Conservation (phyloP, 2,797 vertebrate species). For the Holocentrus rufus region DNA sequence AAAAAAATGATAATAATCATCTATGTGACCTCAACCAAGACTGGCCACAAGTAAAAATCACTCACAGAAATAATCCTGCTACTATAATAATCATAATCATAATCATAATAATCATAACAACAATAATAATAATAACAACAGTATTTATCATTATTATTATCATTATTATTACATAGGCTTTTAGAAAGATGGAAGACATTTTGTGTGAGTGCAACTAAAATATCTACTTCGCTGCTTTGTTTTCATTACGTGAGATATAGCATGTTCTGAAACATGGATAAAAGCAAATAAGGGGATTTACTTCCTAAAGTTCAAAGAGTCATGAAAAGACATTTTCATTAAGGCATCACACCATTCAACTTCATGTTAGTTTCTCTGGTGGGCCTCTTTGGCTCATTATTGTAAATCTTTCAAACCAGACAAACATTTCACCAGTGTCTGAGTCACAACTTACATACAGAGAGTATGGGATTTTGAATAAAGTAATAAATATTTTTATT, state of each 20-base stretch:
- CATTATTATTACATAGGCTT: slow-evolving; percentile 38
- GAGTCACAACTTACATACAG: slow-evolving; percentile 2
- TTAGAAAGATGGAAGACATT: slow-evolving; percentile 70
- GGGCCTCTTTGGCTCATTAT: slow-evolving; percentile 71
- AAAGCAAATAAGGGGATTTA: slow-evolving; percentile 33
- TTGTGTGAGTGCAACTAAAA: slow-evolving; percentile 28
- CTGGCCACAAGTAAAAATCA: slow-evolving; percentile 14
- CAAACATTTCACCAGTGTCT: slow-evolving; percentile 33
- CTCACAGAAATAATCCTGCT: slow-evolving; percentile 19
- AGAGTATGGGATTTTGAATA: slow-evolving; percentile 3
- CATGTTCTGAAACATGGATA: slow-evolving; percentile 18
- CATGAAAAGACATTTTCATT: slow-evolving; percentile 54
- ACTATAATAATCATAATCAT: slow-evolving; percentile 13
- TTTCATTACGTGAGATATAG: slow-evolving; percentile 27
- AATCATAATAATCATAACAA: too few species aligned
- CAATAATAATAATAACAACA: too few species aligned
- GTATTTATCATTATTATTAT: not conserved
- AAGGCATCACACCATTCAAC: slow-evolving; percentile 55
- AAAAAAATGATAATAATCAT: not conserved
- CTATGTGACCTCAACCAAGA: slow-evolving; percentile 6
- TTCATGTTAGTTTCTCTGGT: slow-evolving; percentile 30
- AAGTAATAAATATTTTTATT: not conserved
- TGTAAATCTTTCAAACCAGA: slow-evolving; percentile 42
- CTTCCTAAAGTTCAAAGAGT: slow-evolving; percentile 29
- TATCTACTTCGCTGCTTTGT: slow-evolving; percentile 13